Base-by-base conservation (phyloP, 2,797 vertebrate genomes). In the Hydrophis major region DNA sequence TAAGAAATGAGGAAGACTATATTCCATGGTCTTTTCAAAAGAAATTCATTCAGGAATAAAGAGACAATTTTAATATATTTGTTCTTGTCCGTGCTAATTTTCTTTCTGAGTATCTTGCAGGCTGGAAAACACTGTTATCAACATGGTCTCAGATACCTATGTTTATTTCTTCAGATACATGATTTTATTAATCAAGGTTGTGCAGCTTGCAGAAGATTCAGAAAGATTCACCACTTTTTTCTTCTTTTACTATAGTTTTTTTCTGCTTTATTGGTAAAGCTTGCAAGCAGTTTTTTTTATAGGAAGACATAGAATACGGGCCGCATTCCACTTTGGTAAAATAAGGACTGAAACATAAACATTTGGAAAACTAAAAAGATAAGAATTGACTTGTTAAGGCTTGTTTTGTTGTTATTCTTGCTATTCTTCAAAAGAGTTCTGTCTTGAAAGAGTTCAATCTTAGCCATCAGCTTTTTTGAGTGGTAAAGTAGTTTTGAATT, bases 201-300 rank as follows among this genome's bases (percentile, higher is more conserved):
- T 59, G 63, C 93, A 94, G 50, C 95, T 28, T 57, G n/a, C 91
- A 94, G 86, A 0, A 94, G 90, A 86, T 14, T 94, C 50, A 91
- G 95, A 95, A 95, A 91, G 92, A 96, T 91, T 92, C 87, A 87
- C 88, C 93, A 93, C 94, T 90, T 92, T 94, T 96, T 95, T 94
- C n/a, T 8, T 25, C 93, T 50, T 50, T 50, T 50, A 8, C 50
- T 50, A 6, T 88, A 63, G 93, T 93, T 93, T 96, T 78, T 95
- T 95, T 88, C 93, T 86, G 94, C 28, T 86, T 91, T 93, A 88
- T 91, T 89, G 59, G 56, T 32, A 78, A 60, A 61, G 91, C 90
- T 94, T 91, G 60, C 4, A 92, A 93, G 93, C 91, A 59, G 10
- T 69, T 32, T 69, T 93, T 92, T 1, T 87, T 8, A 50, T 20